Conservation (phyloP, 2,113 vertebrate genomes). For the Australoheros scitulus region DNA sequence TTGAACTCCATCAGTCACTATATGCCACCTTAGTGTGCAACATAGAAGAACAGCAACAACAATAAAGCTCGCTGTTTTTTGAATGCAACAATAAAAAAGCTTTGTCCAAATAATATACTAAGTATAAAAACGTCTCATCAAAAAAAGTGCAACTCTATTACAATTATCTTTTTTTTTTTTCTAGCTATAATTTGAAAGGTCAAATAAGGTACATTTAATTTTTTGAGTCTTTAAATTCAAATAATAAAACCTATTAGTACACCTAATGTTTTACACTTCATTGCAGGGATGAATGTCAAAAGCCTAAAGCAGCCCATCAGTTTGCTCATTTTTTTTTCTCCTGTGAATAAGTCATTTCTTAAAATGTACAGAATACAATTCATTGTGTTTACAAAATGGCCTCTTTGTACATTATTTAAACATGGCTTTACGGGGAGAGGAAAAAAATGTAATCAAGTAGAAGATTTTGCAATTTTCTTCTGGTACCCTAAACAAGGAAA, state of each 20-base stretch:
- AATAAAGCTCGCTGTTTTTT: not conserved
- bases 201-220: not conserved
- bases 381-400: not conserved
- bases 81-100: not conserved
- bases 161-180: not conserved
- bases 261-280: not conserved
- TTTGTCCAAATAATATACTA: not conserved
- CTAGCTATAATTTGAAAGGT: not conserved
- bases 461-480: constrained; percentile 19
- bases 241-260: not conserved
- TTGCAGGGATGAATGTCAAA: too few relatives aligned
- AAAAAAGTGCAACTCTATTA: not conserved
- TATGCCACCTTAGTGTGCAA: not conserved
- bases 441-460: not conserved
- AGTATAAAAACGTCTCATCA: not conserved
- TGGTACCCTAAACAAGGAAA: not conserved
- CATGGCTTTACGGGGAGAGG: not conserved
- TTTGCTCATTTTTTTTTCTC: not conserved
- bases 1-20: not conserved
- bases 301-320: not conserved
- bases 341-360: not conserved
- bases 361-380: not conserved
- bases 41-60: not conserved
- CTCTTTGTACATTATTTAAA: not conserved
- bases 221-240: not conserved